A percentile compares a stretch with the other conserved stretches of the same genome.
phyloP scores from a whole-genome alignment of 2,888 invertebrate genomes.

The Reticulitermes lucifugus region DNA sequence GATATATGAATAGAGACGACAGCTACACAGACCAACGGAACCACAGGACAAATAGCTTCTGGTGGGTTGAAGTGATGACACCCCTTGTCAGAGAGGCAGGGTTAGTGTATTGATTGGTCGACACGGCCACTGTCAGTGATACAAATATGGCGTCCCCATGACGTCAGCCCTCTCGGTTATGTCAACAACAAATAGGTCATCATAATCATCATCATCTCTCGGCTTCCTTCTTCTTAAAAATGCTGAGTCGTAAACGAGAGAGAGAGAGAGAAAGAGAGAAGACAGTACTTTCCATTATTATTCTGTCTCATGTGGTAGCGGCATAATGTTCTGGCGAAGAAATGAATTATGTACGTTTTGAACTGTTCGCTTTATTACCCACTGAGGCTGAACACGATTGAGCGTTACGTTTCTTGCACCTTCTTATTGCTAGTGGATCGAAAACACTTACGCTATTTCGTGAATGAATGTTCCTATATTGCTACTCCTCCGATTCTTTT shows the following conservation, averaged over 20 bases:
- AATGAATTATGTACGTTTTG: background rate
- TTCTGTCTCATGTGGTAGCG: background rate
- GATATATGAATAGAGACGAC: background rate
- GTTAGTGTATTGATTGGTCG: slow-evolving; percentile 37
- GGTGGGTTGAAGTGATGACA: slow-evolving; percentile 27
- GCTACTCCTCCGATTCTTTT: too few relatives aligned
- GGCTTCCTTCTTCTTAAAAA: slow-evolving; percentile 10
- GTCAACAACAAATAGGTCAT: slow-evolving; percentile 36
- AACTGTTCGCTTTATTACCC: too few relatives aligned
- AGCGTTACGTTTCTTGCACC: too few relatives aligned
- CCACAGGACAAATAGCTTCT: slow-evolving; percentile 5
- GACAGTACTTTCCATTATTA: too few relatives aligned
- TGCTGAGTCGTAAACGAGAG: background rate
- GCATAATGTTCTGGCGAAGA: background rate
- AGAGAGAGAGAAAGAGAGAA: background rate
- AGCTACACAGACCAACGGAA: background rate
- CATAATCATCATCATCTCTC: slow-evolving; percentile 20
- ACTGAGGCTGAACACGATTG: too few relatives aligned
- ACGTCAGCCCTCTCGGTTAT: slow-evolving; percentile 28
- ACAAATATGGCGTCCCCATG: slow-evolving; percentile 35
- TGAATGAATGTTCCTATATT: too few relatives aligned
- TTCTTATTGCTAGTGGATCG: too few relatives aligned
- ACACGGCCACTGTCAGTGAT: slow-evolving; percentile 27
- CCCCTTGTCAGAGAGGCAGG: slow-evolving; percentile 25
- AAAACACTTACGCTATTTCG: too few relatives aligned